Percentiles rank a stretch among this genome's conserved stretches.
These are phyloP conservation scores for Eucera pruinosa DNA, from an alignment of 2,888 invertebrate species.

Conservation along the genomic window DNA sequence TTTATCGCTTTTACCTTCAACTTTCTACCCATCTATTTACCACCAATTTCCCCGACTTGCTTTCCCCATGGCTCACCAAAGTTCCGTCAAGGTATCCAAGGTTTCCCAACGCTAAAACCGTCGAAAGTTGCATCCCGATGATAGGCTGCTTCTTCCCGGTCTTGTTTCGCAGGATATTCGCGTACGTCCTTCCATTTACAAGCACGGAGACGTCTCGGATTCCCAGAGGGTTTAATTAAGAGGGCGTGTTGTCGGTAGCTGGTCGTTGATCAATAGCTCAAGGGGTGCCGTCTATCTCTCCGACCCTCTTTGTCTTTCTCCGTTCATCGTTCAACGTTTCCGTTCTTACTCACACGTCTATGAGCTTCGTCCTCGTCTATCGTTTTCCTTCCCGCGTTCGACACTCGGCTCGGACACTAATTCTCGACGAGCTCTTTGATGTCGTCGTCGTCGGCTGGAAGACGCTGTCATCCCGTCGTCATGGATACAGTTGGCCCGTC, in stretches of 20 bases:
- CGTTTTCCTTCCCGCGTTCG: constrained; percentile 57
- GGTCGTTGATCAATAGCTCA: constrained; percentile 78
- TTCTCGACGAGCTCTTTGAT: constrained; percentile 67
- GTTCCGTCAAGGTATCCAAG: too few species aligned
- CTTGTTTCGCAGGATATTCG: constrained; percentile 55
- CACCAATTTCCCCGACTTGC: too few species aligned
- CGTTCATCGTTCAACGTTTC: constrained; percentile 28
- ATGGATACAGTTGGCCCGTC: constrained; percentile 66
- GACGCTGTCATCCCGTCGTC: constrained; percentile 71
- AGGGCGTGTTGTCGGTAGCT: constrained; percentile 75
- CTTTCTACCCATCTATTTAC: too few species aligned
- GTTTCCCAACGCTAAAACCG: too few species aligned
- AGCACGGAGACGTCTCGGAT: constrained; percentile 63
- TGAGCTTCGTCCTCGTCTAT: constrained; percentile 16
- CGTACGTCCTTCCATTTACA: constrained; percentile 36
- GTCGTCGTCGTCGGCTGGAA: constrained; percentile 53
- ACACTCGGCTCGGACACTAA: constrained; percentile 63
- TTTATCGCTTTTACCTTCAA: too few species aligned
- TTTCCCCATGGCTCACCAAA: too few species aligned
- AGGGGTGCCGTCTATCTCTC: constrained; percentile 60
- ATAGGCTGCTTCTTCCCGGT: constrained; percentile 29
- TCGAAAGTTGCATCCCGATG: constrained; percentile 39
- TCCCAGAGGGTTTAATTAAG: constrained; percentile 79
- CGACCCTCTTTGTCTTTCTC: constrained; percentile 49
- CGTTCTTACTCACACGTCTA: constrained; percentile 18